Percentiles rank a stretch among this genome's conserved stretches.
Conservation (phyloP, 2,888 invertebrate genomes). For the Aelia acuminata region DNA sequence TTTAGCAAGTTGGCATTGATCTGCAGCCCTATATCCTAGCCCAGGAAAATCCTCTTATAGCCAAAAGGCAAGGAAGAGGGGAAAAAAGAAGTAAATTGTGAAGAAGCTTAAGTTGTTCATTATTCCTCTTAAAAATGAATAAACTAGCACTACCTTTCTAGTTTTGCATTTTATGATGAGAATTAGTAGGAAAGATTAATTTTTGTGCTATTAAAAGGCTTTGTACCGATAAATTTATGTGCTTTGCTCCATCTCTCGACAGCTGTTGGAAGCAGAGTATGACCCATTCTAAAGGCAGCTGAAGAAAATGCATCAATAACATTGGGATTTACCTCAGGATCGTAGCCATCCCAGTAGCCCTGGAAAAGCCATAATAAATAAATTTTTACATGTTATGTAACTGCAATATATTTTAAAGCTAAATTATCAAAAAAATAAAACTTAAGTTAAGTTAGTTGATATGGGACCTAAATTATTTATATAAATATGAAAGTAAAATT, state of each 20-base stretch:
- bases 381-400: neutral
- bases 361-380: conserved; percentile 68
- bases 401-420: too few relatives aligned
- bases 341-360: conserved; percentile 89
- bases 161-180: neutral
- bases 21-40: too few relatives aligned
- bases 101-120: neutral
- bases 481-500: too few relatives aligned
- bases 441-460: too few relatives aligned
- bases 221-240: conserved; percentile 89
- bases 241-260: conserved; percentile 96
- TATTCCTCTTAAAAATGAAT: neutral
- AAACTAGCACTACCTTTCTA: neutral
- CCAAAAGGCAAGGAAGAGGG: too few relatives aligned
- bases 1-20: too few relatives aligned
- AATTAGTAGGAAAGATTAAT: neutral
- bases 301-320: conserved; percentile 92
- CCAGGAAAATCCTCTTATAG: too few relatives aligned
- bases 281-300: conserved; percentile 93
- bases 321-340: conserved; percentile 86
- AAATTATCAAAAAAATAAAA: too few relatives aligned
- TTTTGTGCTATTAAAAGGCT: neutral
- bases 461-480: too few relatives aligned
- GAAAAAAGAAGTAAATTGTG: too few relatives aligned
- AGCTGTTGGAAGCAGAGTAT: conserved; percentile 89